Evolutionary conservation across 2,888 invertebrate species (phyloP), one percentile per base, ranked within the genome.

Genomic region (Caradrina kadenii): DNA sequence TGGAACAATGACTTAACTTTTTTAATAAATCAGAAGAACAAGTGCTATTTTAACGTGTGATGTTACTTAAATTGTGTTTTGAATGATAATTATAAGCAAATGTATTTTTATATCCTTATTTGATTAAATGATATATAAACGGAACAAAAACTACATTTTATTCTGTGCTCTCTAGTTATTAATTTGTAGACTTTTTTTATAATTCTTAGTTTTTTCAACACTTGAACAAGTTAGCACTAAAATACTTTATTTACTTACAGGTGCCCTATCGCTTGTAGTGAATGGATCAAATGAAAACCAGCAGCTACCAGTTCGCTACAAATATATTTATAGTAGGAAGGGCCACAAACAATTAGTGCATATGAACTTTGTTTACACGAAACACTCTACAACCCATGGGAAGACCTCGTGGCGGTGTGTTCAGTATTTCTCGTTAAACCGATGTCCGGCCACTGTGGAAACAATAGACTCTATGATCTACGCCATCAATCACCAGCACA

Each of bases 391-490:
- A 1, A 95, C 95, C 1, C 95, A 96, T 61, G 96, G 96, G 1
- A 96, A 96, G 79, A 96, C 96, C 0, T 96, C 96, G 0, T 96
- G 96, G 96, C 85, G 96, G 50, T 96, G 96, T 84, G 96, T 96
- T 13, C 96, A 96, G 77, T 96, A 96, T 82, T 96, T 96, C 84
- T 96, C 96, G 0, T 84, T 96, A n/a, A 96, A 96, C 81, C 87
- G 96, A 75, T 96, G 96, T 87, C 96, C 96, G 1, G 96, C 96
- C 0, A 96, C 96, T 0, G 94, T 96, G 0, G 96, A 96, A 80
- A 96, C 96, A 1, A 93, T 96, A 88, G 95, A 96, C 66, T 82
- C 94, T 0, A 93, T 95, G 93, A 95, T 96, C 64, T 96, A 94
- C 64, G 94, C 96, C 0, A 90, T 95, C 13, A 96, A 96, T 74